Evolutionary conservation across 2,797 vertebrate species (phyloP), one percentile per base, ranked within the genome.

Genomic region (Thunnus albacares): DNA sequence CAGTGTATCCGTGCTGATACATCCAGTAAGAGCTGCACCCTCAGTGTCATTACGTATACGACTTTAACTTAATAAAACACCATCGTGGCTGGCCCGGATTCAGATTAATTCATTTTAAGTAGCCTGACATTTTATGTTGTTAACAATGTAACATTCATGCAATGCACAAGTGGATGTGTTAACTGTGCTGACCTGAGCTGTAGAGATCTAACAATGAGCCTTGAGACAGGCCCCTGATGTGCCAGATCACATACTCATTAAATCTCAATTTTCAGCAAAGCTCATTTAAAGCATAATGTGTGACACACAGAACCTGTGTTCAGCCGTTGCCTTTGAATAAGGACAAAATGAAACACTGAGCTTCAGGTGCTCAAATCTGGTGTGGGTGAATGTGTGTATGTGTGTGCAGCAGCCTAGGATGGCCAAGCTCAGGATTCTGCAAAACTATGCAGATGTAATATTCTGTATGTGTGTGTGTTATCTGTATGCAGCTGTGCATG

Each of bases 231-330:
- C 83, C 59, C 67, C 81, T 84, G 68, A 35, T 86, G 82, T 60
- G 84, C 63, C 67, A 75, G 22, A 89, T 90, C 77, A 77, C 75
- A 77, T 43, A 78, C 84, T 90, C 87, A 91, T 91, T 92, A 90
- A 91, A 90, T 85, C 68, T 86, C 83, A 71, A 87, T 90, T 92
- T 88, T 83, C 71, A 78, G 67, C 77, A 43, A 71, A 84, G 80
- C 85, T 81, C 79, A 79, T 85, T 80, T 83, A 45, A 81, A 86
- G 66, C 43, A 38, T 77, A 77, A 70, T 76, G 66, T 73, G 74
- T 71, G 68, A 82, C 74, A 58, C 82, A 4, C 64, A 57, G 65
- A 79, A 70, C 30, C 61, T 56, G 20, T 57, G 38, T 63, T 74
- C 66, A 62, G 43, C 28, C n/a, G 47, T 65, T 66, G 79, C 45